Conservation (phyloP, 2,888 invertebrate genomes). For the Oscheius onirici region DNA sequence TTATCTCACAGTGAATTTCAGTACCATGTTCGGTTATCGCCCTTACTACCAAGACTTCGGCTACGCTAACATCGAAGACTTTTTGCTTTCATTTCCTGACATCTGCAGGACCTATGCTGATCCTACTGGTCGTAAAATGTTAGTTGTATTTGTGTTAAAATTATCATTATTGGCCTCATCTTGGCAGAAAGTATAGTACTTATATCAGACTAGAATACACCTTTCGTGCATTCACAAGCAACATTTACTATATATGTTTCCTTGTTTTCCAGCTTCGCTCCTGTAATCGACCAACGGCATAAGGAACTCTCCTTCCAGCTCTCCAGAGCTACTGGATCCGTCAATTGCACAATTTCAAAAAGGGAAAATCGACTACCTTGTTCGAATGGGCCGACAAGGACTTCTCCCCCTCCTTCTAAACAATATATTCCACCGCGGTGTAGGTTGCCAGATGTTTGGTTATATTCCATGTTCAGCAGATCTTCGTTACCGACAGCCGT, state of each 20-base stretch:
- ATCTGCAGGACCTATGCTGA: background rate
- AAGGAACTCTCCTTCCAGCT: background rate
- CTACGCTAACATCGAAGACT: background rate
- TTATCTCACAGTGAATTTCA: background rate
- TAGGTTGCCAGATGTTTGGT: no score
- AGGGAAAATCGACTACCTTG: background rate
- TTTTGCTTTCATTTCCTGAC: background rate
- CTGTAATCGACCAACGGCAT: conserved; percentile 1
- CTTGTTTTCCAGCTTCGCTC: background rate
- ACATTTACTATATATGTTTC: no score
- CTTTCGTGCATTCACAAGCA: no score
- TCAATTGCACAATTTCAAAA: no score
- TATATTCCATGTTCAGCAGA: background rate
- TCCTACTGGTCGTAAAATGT: background rate
- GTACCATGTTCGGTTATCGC: background rate
- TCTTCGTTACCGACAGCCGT: background rate
- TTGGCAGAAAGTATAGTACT: no score
- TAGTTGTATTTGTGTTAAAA: background rate
- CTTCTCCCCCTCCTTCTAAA: no score
- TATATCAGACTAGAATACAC: no score
- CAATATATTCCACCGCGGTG: no score
- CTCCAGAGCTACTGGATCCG: background rate
- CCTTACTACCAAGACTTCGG: background rate
- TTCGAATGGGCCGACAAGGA: background rate
- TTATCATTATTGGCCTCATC: no score